Evolutionary conservation across 2,797 vertebrate species (phyloP).

Genomic region (Nothura maculosa): DNA sequence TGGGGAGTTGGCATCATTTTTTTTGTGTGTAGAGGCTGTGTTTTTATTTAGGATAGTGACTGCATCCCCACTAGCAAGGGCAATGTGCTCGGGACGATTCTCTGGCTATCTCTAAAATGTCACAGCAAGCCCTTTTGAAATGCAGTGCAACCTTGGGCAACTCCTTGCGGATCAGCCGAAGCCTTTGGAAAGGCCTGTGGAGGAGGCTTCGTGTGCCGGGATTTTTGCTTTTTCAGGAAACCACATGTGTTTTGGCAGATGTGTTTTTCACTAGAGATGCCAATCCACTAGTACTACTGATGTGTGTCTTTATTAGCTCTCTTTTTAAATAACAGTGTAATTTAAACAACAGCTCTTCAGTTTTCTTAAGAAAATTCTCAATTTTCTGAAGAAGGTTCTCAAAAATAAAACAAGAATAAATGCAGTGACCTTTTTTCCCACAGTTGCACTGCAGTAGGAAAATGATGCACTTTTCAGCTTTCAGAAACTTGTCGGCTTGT

Average conservation of each 20-base stretch:
- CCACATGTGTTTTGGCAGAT: background rate
- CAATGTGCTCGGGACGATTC: background rate
- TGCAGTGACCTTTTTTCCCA: background rate
- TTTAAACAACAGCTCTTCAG: background rate
- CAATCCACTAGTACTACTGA: background rate
- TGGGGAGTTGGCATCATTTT: background rate
- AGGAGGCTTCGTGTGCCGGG: background rate
- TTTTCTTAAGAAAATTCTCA: background rate
- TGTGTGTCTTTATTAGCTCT: background rate
- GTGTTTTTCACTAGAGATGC: background rate
- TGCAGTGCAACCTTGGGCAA: fast-evolving
- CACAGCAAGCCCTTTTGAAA: background rate
- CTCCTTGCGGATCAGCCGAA: fast-evolving
- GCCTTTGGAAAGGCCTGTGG: background rate
- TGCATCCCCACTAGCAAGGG: background rate
- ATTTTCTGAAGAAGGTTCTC: background rate
- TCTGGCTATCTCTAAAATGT: background rate
- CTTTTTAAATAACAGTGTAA: background rate
- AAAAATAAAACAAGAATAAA: background rate
- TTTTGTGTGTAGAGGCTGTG: background rate
- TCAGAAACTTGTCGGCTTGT: background rate
- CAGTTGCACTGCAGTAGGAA: background rate
- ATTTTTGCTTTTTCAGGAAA: background rate
- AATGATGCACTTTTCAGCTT: background rate
- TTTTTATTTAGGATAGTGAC: conserved; percentile 30